Conservation (phyloP, 1,140 invertebrate species). For the Bursaphelenchus mucronatus region DNA sequence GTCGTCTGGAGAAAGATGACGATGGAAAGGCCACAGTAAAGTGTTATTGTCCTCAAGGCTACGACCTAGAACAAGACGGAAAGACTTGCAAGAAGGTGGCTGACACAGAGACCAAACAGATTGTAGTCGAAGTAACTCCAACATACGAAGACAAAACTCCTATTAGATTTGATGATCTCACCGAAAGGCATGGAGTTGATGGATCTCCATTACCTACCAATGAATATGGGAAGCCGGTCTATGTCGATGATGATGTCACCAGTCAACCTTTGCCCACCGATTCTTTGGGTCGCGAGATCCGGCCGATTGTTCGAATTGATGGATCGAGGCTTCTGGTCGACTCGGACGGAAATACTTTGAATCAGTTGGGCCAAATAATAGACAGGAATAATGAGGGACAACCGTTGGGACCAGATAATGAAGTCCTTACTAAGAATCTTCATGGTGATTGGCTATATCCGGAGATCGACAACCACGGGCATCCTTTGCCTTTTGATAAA, state of each 20-base stretch:
- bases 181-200: not conserved
- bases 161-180: not conserved
- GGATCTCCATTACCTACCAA: constrained; percentile 45
- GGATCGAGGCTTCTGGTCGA: constrained; percentile 29
- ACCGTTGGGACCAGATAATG: constrained; percentile 44
- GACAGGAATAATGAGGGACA: constrained; percentile 31
- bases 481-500: constrained; percentile 24
- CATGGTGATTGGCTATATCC: constrained; percentile 54
- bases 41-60: constrained; percentile 55
- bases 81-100: constrained; percentile 40
- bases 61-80: constrained; percentile 40
- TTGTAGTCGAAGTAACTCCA: constrained; percentile 29
- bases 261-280: constrained; percentile 34
- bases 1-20: constrained; percentile 45
- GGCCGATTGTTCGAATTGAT: constrained; percentile 41
- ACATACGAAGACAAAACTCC: constrained; percentile 9
- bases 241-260: constrained; percentile 30
- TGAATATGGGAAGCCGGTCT: constrained; percentile 30
- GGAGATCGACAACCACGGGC: constrained; percentile 37
- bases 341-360: constrained; percentile 21
- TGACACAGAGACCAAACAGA: constrained; percentile 5
- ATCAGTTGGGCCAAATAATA: constrained; percentile 28
- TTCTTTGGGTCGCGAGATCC: constrained; percentile 36
- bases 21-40: constrained; percentile 34
- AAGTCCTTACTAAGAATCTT: constrained; percentile 31